Conservation (phyloP, 1,140 invertebrate genomes). For the Drosophila repleta region DNA sequence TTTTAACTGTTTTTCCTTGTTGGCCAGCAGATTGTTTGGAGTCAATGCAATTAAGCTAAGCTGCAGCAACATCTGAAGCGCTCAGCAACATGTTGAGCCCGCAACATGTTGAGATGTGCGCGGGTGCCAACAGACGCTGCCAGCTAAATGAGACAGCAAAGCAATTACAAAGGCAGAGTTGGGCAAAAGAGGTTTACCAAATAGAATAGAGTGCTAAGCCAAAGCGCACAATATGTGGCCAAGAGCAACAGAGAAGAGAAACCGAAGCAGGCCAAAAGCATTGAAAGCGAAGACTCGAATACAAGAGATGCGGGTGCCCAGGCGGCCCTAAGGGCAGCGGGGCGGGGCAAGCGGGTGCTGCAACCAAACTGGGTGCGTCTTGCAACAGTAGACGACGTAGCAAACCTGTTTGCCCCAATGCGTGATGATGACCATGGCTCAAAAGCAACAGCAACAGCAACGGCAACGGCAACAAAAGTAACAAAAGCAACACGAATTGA, state of each 20-base stretch:
- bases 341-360: conserved; percentile 9
- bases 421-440: conserved; percentile 36
- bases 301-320: conserved; percentile 11
- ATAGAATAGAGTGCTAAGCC: conserved; percentile 43
- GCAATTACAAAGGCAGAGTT: conserved; percentile 44
- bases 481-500: conserved; percentile 1
- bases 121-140: conserved; percentile 14
- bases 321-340: neutral
- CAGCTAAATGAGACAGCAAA: conserved; percentile 52
- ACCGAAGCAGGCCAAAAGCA: conserved; percentile 61
- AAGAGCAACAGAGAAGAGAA: conserved; percentile 42
- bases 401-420: conserved; percentile 52
- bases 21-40: conserved; percentile 10
- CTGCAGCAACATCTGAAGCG: neutral
- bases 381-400: conserved; percentile 67
- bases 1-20: conserved; percentile 7
- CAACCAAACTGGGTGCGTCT: conserved; percentile 63
- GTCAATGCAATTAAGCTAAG: conserved; percentile 1
- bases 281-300: conserved; percentile 71
- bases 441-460: conserved; percentile 7
- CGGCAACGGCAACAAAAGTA: conserved; percentile 14
- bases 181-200: conserved; percentile 4
- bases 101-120: conserved; percentile 10
- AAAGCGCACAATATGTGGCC: conserved; percentile 52
- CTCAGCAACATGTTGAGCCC: conserved; percentile 34